Conservation (phyloP, 2,797 vertebrate species). For the Lepilemur septentrionalis region DNA sequence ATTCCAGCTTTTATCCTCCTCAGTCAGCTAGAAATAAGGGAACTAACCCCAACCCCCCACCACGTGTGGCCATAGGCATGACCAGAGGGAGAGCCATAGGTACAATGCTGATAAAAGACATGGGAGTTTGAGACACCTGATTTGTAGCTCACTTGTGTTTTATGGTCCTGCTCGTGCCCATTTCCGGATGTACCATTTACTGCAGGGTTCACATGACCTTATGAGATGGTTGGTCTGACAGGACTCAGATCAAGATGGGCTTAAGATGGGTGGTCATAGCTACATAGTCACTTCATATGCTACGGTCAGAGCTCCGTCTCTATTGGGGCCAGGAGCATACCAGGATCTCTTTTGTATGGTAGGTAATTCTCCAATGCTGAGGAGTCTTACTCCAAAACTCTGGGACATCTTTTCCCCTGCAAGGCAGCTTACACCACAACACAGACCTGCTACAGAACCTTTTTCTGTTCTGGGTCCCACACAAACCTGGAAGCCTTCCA, state of each 20-base stretch:
- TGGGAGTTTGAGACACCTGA: neutral
- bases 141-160: neutral
- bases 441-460: neutral
- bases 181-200: neutral
- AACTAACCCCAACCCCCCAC: neutral
- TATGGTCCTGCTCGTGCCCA: neutral
- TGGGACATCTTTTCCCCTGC: neutral
- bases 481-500: neutral
- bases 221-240: neutral
- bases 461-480: neutral
- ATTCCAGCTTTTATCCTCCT: neutral
- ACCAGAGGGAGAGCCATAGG: neutral
- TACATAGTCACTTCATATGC: neutral
- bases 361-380: neutral
- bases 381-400: neutral
- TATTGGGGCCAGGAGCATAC: too few relatives aligned
- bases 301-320: neutral
- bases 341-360: neutral
- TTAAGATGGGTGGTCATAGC: too few relatives aligned
- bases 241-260: neutral
- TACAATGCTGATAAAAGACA: neutral
- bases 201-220: neutral
- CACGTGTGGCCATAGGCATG: neutral
- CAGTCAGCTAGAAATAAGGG: neutral
- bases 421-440: neutral